Evolutionary conservation across 2,797 vertebrate species (phyloP).

Genomic region (Chiroxiphia lanceolata): DNA sequence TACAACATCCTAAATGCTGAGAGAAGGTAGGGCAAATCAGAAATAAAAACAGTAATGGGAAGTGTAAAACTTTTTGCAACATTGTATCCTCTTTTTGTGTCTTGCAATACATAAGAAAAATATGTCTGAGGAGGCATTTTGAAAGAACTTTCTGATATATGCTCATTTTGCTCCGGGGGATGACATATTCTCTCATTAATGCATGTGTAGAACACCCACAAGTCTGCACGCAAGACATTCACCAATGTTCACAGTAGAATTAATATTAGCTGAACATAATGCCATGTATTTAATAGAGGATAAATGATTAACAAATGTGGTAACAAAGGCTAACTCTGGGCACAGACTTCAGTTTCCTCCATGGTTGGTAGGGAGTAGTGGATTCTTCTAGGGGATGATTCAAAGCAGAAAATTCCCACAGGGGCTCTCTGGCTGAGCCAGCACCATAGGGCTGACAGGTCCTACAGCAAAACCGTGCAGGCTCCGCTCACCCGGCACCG

Average conservation of each 20-base stretch:
- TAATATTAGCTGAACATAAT: background rate
- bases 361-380: accelerated
- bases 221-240: background rate
- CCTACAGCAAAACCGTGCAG: background rate
- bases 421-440: background rate
- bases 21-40: background rate
- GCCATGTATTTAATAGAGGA: background rate
- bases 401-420: background rate
- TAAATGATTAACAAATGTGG: constrained; percentile 11
- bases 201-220: background rate
- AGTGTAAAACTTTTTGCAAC: background rate
- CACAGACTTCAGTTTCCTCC: background rate
- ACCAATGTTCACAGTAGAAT: background rate
- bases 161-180: background rate
- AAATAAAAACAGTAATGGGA: background rate
- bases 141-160: background rate
- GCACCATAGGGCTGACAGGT: background rate
- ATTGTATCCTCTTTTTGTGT: background rate
- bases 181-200: constrained; percentile 18
- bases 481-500: background rate
- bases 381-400: background rate
- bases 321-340: background rate
- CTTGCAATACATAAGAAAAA: background rate
- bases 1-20: background rate
- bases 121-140: background rate